These are phyloP conservation scores for Heterochromis multidens DNA, from an alignment of 2,113 vertebrate species.

Conservation along the genomic window DNA sequence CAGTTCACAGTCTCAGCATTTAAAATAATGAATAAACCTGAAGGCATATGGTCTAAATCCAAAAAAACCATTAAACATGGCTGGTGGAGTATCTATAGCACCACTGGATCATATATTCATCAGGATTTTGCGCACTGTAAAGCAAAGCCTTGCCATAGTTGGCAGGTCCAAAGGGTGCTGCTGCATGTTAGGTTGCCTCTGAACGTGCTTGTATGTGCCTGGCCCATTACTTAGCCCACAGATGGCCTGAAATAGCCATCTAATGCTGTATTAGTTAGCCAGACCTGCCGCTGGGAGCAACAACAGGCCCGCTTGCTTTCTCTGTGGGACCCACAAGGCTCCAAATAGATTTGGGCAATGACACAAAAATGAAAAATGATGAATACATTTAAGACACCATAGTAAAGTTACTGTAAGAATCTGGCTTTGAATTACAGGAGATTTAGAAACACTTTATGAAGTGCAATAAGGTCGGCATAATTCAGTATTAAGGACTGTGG, in stretches of 20 bases:
- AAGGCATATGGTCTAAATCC: not conserved
- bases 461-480: not conserved
- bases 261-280: slow-evolving; percentile 58
- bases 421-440: not conserved
- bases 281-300: slow-evolving; percentile 45
- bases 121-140: not conserved
- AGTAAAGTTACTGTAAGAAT: not conserved
- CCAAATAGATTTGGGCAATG: not conserved
- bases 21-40: not conserved
- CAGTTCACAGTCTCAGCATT: not conserved
- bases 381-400: not conserved
- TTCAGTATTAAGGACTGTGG: not conserved
- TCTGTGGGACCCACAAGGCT: slow-evolving; percentile 15
- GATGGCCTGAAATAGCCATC: slow-evolving; percentile 68
- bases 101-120: slow-evolving; percentile 1
- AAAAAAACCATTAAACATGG: not conserved
- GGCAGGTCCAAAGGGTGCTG: not conserved
- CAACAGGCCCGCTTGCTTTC: slow-evolving; percentile 42
- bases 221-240: slow-evolving; percentile 52
- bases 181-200: slow-evolving; percentile 41
- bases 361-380: not conserved
- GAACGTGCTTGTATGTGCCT: slow-evolving; percentile 59
- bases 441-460: not conserved
- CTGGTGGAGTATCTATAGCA: not conserved
- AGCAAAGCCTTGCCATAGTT: slow-evolving; percentile 3